A percentile compares a stretch with the other conserved stretches of the same genome.
phyloP scores from a whole-genome alignment of 2,797 vertebrate species.

The Siniperca obscura region DNA sequence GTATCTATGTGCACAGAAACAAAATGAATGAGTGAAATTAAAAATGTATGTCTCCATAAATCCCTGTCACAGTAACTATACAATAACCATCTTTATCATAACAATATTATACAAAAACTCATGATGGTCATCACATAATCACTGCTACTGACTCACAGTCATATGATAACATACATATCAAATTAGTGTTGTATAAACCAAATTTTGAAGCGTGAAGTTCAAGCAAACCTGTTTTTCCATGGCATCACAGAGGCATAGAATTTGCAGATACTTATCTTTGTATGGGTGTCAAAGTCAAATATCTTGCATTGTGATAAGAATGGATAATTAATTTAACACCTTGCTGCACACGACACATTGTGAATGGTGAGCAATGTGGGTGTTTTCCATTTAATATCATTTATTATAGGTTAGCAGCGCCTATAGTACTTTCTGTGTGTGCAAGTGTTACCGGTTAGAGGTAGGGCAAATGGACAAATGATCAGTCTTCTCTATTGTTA shows the following conservation, averaged over 20 bases:
- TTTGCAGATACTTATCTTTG: constrained; percentile 13
- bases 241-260: neutral
- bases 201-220: neutral
- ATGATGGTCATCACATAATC: neutral
- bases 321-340: neutral
- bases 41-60: neutral
- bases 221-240: neutral
- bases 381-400: constrained; percentile 23
- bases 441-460: constrained; percentile 3
- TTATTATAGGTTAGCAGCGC: neutral
- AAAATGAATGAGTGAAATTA: neutral
- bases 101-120: too few species aligned
- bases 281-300: constrained; percentile 33
- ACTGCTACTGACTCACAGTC: neutral
- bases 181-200: neutral
- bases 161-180: neutral
- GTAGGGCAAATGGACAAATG: neutral
- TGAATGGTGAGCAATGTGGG: constrained; percentile 13
- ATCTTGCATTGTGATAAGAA: constrained; percentile 7
- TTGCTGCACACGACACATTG: neutral
- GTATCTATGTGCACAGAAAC: neutral
- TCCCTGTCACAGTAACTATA: neutral
- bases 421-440: neutral
- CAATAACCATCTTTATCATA: neutral
- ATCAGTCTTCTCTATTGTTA: constrained; percentile 1